These are phyloP conservation scores for Byasa hedistus DNA, from an alignment of 2,888 invertebrate species.

Conservation along the genomic window DNA sequence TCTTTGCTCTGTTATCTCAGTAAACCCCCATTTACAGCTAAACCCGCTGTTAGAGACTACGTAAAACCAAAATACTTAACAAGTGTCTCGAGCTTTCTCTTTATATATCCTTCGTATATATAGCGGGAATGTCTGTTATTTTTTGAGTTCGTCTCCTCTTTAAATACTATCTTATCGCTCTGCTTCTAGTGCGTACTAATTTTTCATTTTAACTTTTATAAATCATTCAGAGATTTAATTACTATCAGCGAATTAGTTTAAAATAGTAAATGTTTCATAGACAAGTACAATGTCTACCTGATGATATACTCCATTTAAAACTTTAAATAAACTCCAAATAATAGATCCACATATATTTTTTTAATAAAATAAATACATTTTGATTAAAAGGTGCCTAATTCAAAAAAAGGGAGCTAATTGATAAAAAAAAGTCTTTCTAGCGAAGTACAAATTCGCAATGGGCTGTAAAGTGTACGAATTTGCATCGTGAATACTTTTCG, in stretches of 20 bases:
- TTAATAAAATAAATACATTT: background rate
- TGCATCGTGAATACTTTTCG: constrained; percentile 78
- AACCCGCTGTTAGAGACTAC: constrained; percentile 29
- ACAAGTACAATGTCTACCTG: background rate
- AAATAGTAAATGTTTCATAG: no score
- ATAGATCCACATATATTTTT: background rate
- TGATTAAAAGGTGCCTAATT: background rate
- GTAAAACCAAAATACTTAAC: constrained; percentile 30
- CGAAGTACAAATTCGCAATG: constrained; percentile 74
- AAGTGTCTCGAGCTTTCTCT: constrained; percentile 23
- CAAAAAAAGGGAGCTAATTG: constrained; percentile 55
- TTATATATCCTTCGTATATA: constrained; percentile 11
- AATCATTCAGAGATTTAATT: no score
- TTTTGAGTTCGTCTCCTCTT: background rate
- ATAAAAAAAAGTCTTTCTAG: constrained; percentile 69
- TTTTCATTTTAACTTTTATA: background rate
- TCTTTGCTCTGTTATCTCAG: constrained; percentile 24
- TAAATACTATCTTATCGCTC: background rate
- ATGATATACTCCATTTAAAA: background rate
- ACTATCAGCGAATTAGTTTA: no score
- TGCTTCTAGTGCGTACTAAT: background rate
- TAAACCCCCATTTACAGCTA: constrained; percentile 28
- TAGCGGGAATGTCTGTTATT: background rate
- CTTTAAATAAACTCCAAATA: background rate
- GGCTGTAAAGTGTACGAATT: constrained; percentile 77